Percentiles rank a stretch among this genome's conserved stretches.
Conservation (phyloP, 1,140 invertebrate species). For the Cecropterus lyciades region DNA sequence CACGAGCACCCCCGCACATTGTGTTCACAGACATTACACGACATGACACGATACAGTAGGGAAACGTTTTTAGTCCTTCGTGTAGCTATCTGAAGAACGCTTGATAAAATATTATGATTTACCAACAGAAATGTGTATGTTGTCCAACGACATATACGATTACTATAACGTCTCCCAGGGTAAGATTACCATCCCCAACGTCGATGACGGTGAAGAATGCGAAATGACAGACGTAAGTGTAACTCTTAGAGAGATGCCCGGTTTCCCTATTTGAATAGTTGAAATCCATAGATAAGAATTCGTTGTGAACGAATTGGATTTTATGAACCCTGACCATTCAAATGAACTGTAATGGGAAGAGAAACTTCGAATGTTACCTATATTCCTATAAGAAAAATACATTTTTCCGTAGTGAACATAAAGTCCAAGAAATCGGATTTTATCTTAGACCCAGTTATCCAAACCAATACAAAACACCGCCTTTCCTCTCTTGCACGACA, state of each 20-base stretch:
- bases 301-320: slow-evolving; percentile 16
- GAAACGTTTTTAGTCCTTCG: slow-evolving; percentile 19
- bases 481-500: slow-evolving; percentile 15
- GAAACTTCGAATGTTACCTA: slow-evolving; percentile 5
- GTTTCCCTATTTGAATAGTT: slow-evolving; percentile 29
- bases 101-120: slow-evolving; percentile 51
- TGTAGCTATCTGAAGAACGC: slow-evolving; percentile 5
- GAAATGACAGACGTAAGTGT: slow-evolving; percentile 90
- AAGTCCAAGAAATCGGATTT: slow-evolving; percentile 21
- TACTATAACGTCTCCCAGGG: slow-evolving; percentile 98
- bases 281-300: slow-evolving; percentile 11
- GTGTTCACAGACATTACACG: slow-evolving; percentile 45
- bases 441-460: slow-evolving; percentile 19
- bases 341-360: slow-evolving; percentile 33
- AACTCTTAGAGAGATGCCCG: slow-evolving; percentile 24
- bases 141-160: slow-evolving; percentile 94
- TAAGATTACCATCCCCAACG: slow-evolving; percentile 97
- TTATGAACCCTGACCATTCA: slow-evolving; percentile 27
- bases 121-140: slow-evolving; percentile 90
- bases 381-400: slow-evolving; percentile 18
- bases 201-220: slow-evolving; percentile 99
- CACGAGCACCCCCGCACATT: slow-evolving; percentile 63
- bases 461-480: slow-evolving; percentile 32
- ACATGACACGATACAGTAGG: slow-evolving; percentile 38
- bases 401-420: slow-evolving; percentile 10